Percentiles rank a stretch among this genome's conserved stretches.
phyloP scores from a whole-genome alignment of 2,888 invertebrate species.

The Trachelus stipa region DNA sequence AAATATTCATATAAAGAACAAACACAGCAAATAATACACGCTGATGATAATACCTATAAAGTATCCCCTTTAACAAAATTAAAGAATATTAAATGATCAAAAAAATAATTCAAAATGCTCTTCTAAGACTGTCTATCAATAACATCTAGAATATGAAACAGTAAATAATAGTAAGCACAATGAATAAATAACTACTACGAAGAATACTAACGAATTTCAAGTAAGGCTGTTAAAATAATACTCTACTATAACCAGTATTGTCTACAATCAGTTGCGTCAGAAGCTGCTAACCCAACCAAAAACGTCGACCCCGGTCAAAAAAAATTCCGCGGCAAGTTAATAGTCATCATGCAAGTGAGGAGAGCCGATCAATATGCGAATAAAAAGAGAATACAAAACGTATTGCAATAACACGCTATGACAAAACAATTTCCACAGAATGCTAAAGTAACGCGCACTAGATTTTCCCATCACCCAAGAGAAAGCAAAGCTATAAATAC shows the following conservation, averaged over 20 bases:
- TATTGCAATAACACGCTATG: no score
- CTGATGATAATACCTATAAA: background rate
- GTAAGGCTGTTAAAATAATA: background rate
- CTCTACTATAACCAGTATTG: background rate
- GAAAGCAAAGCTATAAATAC: background rate
- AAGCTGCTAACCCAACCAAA: background rate
- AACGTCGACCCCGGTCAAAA: background rate
- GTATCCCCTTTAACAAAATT: background rate
- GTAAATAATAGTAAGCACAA: background rate
- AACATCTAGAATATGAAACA: background rate
- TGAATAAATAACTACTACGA: background rate
- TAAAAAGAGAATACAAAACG: background rate
- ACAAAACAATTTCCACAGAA: background rate
- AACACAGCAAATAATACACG: background rate
- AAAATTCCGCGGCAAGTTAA: background rate
- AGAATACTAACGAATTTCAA: background rate
- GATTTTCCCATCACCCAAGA: background rate
- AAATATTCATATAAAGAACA: conserved; percentile 18
- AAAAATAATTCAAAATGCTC: background rate
- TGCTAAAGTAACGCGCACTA: background rate
- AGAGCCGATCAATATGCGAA: background rate
- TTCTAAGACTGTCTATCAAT: background rate
- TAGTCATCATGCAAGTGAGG: background rate
- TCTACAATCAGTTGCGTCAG: background rate
- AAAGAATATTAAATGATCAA: background rate